Evolutionary conservation across 2,797 vertebrate species (phyloP).

Genomic region (Mormyrus proboscirostris): DNA sequence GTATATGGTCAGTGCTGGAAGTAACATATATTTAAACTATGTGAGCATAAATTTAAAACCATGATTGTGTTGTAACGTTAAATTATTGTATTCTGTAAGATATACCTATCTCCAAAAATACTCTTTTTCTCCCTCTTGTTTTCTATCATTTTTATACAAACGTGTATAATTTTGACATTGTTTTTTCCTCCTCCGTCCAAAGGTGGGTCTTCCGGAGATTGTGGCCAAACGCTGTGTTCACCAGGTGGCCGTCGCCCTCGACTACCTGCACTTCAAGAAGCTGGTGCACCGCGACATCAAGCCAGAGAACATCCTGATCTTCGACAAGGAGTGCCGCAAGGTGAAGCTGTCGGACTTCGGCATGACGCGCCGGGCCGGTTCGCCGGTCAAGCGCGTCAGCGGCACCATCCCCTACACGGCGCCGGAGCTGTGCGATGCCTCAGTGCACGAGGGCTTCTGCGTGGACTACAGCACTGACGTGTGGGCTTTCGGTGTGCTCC

Average conservation of each 20-base stretch:
- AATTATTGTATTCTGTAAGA: not conserved
- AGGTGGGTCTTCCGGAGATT: constrained; percentile 71
- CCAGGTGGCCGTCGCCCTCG: constrained; percentile 72
- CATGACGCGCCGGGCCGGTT: constrained; percentile 73
- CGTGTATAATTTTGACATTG: not conserved
- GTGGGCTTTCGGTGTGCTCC: constrained; percentile 76
- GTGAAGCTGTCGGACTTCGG: constrained; percentile 78
- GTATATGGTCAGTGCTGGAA: not conserved
- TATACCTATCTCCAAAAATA: not conserved
- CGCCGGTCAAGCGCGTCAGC: constrained; percentile 72
- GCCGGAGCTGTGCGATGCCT: constrained; percentile 70
- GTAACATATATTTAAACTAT: not conserved
- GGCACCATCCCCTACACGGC: constrained; percentile 79
- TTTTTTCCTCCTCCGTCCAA: constrained; percentile 1
- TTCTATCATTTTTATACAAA: not conserved
- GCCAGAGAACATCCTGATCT: constrained; percentile 77
- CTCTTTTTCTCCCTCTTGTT: not conserved
- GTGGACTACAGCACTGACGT: constrained; percentile 77
- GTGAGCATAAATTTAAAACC: not conserved
- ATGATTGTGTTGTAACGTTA: not conserved
- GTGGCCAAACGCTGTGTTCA: constrained; percentile 76
- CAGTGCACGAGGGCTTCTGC: constrained; percentile 69
- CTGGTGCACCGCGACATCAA: constrained; percentile 78
- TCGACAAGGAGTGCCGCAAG: constrained; percentile 74
- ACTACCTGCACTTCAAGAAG: constrained; percentile 75